These are phyloP conservation scores for Phylloscopus trochilus DNA, from an alignment of 2,113 vertebrate genomes.

Conservation along the genomic window DNA sequence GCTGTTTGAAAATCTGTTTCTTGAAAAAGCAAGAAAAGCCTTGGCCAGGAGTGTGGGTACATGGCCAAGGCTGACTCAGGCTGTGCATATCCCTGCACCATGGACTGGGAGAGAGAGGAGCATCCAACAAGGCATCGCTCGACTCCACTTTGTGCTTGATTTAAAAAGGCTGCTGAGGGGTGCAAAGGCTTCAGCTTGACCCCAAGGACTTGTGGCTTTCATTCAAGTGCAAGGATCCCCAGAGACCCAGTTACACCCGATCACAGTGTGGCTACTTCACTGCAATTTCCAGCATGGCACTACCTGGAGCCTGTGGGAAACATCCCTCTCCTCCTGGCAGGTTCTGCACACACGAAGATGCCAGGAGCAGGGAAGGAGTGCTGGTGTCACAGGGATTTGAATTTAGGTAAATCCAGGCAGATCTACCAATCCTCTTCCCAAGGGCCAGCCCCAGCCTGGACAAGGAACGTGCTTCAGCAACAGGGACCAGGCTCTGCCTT, in stretches of 20 bases:
- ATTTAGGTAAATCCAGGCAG: background rate
- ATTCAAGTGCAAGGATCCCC: rapidly evolving
- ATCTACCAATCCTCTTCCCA: background rate
- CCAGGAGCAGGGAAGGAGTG: background rate
- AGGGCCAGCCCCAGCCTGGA: background rate
- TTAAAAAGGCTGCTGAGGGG: background rate
- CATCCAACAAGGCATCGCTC: background rate
- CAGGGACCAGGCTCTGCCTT: background rate
- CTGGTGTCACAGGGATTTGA: background rate
- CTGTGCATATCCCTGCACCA: background rate
- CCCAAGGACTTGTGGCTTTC: background rate
- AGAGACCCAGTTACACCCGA: background rate
- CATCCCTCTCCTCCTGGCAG: background rate
- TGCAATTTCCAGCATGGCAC: background rate
- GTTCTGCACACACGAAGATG: background rate
- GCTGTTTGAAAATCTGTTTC: background rate
- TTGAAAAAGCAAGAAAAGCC: background rate
- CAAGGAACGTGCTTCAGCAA: background rate
- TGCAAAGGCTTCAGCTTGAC: background rate
- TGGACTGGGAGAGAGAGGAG: background rate
- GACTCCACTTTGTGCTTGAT: background rate
- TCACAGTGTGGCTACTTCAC: rapidly evolving
- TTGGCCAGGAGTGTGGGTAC: background rate
- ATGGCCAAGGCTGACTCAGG: rapidly evolving
- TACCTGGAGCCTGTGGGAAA: background rate